These are phyloP conservation scores for Pissodes strobi DNA, from an alignment of 1,140 invertebrate species.

Conservation along the genomic window DNA sequence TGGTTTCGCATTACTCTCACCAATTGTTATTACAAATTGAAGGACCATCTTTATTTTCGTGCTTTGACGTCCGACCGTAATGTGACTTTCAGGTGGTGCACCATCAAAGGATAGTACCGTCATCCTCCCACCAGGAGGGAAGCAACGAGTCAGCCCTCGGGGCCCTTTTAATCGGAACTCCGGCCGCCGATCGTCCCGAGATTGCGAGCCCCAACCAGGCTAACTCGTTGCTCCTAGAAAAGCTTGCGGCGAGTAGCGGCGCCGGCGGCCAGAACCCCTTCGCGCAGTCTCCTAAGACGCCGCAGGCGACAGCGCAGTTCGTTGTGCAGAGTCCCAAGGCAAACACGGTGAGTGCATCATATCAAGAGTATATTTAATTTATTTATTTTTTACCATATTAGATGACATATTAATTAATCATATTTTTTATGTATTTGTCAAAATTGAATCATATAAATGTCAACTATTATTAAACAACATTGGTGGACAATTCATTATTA, in stretches of 20 bases:
- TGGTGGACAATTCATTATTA: too few species aligned
- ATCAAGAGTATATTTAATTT: too few species aligned
- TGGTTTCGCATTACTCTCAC: too few species aligned
- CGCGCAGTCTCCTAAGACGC: constrained; percentile 42
- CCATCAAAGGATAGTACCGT: constrained; percentile 32
- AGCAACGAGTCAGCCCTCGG: constrained; percentile 39
- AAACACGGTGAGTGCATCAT: constrained; percentile 37
- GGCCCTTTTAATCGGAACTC: constrained; percentile 58
- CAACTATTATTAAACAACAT: too few species aligned
- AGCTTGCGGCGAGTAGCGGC: constrained; percentile 56
- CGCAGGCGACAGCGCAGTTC: constrained; percentile 35
- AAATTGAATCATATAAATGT: too few species aligned
- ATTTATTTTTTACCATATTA: too few species aligned
- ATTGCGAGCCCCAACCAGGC: constrained; percentile 60
- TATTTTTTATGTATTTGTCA: too few species aligned
- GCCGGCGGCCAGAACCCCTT: constrained; percentile 40
- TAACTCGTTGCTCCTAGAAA: constrained; percentile 61
- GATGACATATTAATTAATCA: too few species aligned
- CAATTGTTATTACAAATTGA: too few species aligned
- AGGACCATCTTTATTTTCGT: too few species aligned
- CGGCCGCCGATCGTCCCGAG: constrained; percentile 63
- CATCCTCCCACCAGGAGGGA: background rate
- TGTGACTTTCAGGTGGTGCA: constrained; percentile 27
- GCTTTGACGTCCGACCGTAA: too few species aligned
- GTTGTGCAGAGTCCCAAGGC: constrained; percentile 47